Conservation (phyloP, 2,888 invertebrate genomes). For the Morinoia aosen region DNA sequence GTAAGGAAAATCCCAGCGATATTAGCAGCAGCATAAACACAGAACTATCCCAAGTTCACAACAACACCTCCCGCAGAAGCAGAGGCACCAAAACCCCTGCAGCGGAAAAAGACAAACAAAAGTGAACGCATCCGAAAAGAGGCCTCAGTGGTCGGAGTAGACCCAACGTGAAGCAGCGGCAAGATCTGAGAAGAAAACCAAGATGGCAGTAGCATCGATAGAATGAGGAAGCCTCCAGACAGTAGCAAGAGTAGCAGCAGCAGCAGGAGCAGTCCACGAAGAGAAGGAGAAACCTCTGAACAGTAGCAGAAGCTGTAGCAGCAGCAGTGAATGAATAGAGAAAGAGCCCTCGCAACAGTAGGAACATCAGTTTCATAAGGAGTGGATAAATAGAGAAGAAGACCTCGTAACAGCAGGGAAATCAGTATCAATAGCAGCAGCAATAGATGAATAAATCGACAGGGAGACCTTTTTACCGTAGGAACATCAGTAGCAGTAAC, state of each 20-base stretch:
- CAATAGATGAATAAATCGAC: too few species aligned
- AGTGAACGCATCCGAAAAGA: neutral
- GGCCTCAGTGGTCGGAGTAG: neutral
- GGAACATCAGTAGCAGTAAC: neutral
- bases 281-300: neutral
- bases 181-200: neutral
- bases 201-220: neutral
- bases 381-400: neutral
- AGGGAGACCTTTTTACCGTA: too few species aligned
- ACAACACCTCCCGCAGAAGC: neutral
- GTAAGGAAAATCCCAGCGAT: neutral
- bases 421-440: too few species aligned
- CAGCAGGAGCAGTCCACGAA: neutral
- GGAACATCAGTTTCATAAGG: too few species aligned
- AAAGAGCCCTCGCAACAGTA: too few species aligned
- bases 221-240: neutral
- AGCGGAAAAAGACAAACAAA: neutral
- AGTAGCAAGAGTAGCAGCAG: neutral
- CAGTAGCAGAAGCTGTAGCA: neutral
- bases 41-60: neutral
- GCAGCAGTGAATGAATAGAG: neutral
- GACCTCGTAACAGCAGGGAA: too few species aligned
- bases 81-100: neutral
- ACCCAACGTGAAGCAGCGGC: neutral
- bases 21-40: neutral